Evolutionary conservation across 2,888 invertebrate genomes (phyloP).

Genomic region (Odontothrips loti): DNA sequence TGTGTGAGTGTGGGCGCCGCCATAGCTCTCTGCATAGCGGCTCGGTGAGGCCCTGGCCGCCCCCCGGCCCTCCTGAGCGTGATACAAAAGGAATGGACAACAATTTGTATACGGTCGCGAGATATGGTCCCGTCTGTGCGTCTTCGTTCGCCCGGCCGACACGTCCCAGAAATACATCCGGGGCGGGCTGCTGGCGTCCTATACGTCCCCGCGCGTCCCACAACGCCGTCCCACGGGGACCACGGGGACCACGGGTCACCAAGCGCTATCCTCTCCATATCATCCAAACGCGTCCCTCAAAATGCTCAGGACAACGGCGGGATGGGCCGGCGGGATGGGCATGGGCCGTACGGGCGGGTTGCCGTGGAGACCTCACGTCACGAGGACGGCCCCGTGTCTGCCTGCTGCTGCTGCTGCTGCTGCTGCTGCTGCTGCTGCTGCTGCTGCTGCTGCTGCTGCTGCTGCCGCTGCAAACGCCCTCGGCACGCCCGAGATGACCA

Average conservation of each 20-base stretch:
- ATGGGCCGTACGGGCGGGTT: neutral
- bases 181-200: neutral
- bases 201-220: neutral
- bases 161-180: slow-evolving; percentile 15
- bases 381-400: too few relatives aligned
- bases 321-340: neutral
- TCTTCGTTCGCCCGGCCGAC: neutral
- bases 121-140: neutral
- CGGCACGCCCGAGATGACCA: too few relatives aligned
- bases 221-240: neutral
- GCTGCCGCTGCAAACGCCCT: too few relatives aligned
- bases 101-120: slow-evolving; percentile 20
- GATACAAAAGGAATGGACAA: slow-evolving; percentile 25
- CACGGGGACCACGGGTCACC: neutral
- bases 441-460: too few relatives aligned
- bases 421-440: too few relatives aligned
- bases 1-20: too few relatives aligned
- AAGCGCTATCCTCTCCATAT: too few relatives aligned
- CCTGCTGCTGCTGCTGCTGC: too few relatives aligned
- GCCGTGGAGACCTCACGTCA: too few relatives aligned
- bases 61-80: neutral
- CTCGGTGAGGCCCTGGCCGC: too few relatives aligned
- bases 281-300: too few relatives aligned
- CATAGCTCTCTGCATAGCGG: too few relatives aligned
- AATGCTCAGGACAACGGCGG: neutral